phyloP scores from a whole-genome alignment of 2,888 invertebrate genomes.

The Lepidonotus clava region DNA sequence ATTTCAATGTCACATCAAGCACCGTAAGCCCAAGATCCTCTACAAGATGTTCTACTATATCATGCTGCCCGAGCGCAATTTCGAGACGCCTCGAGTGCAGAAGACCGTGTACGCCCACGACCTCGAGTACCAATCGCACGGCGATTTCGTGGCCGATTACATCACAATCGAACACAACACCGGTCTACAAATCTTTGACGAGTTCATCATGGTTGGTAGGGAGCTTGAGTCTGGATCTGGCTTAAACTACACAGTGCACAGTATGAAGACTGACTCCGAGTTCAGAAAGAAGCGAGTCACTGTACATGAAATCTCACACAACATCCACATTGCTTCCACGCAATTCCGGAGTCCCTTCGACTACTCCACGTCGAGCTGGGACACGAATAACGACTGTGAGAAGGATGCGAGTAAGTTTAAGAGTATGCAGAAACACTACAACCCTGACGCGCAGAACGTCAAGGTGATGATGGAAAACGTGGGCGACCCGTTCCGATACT shows the following conservation, averaged over 20 bases:
- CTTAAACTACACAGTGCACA: conserved; percentile 61
- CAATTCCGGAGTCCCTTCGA: conserved; percentile 73
- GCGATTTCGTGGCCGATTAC: conserved; percentile 67
- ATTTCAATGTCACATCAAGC: conserved; percentile 64
- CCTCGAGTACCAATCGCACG: conserved; percentile 61
- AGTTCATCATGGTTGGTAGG: conserved; percentile 74
- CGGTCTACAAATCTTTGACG: conserved; percentile 68
- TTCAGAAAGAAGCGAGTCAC: conserved; percentile 58
- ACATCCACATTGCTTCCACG: conserved; percentile 65
- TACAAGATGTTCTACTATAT: conserved; percentile 66
- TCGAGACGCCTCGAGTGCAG: conserved; percentile 62
- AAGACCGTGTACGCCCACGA: conserved; percentile 62
- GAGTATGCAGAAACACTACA: conserved; percentile 59
- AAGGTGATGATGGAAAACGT: conserved; percentile 57
- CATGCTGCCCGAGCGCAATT: conserved; percentile 60
- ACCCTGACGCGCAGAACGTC: conserved; percentile 58
- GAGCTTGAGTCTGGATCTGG: conserved; percentile 55
- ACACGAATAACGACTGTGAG: conserved; percentile 62
- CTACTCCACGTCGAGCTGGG: conserved; percentile 65
- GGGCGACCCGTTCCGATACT: conserved; percentile 67
- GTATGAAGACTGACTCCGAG: conserved; percentile 60
- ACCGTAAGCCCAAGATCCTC: conserved; percentile 60
- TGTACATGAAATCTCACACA: conserved; percentile 64
- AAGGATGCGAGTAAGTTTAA: conserved; percentile 63
- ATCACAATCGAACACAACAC: conserved; percentile 69